Evolutionary conservation across 1,140 invertebrate genomes (phyloP).

Genomic region (Latrodectus geometricus): DNA sequence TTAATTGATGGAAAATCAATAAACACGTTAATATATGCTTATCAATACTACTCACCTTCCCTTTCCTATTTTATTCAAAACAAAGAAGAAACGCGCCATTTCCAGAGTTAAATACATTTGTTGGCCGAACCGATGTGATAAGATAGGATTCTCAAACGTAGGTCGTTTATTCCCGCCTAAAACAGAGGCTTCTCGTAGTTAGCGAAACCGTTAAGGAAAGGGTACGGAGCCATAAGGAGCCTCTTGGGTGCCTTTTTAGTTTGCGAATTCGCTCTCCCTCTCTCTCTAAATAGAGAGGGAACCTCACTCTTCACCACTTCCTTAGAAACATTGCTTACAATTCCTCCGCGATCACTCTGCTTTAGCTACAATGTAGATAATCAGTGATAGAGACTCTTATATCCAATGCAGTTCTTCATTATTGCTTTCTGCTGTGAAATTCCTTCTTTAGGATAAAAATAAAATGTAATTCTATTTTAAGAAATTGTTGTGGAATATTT

Average conservation of each 20-base stretch:
- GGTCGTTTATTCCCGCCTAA: background rate
- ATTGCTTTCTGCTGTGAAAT: no score
- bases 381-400: background rate
- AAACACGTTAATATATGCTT: no score
- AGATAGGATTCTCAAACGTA: background rate
- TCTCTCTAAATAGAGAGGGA: background rate
- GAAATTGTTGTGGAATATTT: no score
- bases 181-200: slow-evolving; percentile 8
- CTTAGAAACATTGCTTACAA: background rate
- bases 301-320: slow-evolving; percentile 26
- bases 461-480: no score
- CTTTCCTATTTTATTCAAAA: no score
- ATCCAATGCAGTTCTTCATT: no score
- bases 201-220: slow-evolving; percentile 35
- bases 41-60: no score
- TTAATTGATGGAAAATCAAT: no score
- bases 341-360: background rate
- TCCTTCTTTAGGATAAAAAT: no score
- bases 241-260: slow-evolving; percentile 23
- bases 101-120: background rate
- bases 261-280: slow-evolving; percentile 11
- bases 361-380: background rate
- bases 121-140: background rate
- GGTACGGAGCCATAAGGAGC: slow-evolving; percentile 18
- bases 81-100: background rate